A percentile compares a stretch with the other conserved stretches of the same genome.
Evolutionary conservation across 2,888 invertebrate genomes (phyloP).

Genomic region (Craniophora ligustri): DNA sequence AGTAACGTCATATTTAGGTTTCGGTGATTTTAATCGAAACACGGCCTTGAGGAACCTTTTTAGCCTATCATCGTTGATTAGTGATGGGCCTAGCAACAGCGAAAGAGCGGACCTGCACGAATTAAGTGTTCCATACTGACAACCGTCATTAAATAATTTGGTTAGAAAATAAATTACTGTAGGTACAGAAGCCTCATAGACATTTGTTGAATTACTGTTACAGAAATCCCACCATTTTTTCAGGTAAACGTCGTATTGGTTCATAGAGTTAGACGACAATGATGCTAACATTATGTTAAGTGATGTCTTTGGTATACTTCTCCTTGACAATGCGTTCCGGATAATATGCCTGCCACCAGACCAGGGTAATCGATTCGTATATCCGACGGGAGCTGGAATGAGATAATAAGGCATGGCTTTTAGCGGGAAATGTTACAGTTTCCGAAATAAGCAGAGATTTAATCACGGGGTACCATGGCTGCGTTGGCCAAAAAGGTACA

Average conservation of each 20-base stretch:
- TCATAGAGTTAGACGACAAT: background rate
- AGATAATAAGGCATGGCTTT: too few species aligned
- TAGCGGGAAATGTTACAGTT: too few species aligned
- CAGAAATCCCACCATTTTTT: background rate
- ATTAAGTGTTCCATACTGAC: background rate
- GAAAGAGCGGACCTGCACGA: background rate
- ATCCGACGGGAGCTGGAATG: constrained; percentile 11
- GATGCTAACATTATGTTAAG: background rate
- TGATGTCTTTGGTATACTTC: constrained; percentile 3
- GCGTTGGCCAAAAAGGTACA: too few species aligned
- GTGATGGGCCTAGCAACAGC: background rate
- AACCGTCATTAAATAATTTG: background rate
- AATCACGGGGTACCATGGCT: too few species aligned
- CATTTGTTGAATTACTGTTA: background rate
- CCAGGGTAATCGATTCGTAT: constrained; percentile 34
- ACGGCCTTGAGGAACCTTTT: constrained; percentile 1
- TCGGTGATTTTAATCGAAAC: background rate
- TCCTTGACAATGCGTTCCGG: constrained; percentile 23
- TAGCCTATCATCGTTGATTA: background rate
- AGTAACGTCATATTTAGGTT: background rate
- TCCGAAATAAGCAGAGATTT: too few species aligned
- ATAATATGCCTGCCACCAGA: constrained; percentile 35
- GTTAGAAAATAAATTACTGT: too few species aligned
- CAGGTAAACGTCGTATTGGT: constrained; percentile 2
- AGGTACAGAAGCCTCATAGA: background rate